Evolutionary conservation across 2,113 vertebrate species (phyloP), one percentile per base, ranked within the genome.

Genomic region (Notechis scutatus): DNA sequence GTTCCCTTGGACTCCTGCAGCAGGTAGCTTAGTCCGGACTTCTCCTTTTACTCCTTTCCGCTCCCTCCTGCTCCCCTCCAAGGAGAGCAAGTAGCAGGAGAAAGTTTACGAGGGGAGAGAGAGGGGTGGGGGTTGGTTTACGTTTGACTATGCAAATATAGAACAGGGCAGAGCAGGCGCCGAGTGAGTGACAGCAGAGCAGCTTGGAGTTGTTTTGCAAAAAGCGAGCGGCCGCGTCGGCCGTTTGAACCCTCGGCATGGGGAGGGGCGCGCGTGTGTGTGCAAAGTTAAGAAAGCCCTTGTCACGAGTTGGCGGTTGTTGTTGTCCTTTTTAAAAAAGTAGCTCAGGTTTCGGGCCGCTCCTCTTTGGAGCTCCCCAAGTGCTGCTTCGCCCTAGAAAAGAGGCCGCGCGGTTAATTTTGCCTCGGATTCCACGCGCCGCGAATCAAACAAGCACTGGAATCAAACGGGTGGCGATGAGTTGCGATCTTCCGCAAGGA

Each of bases 1-100:
- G 94, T 95, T 95, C 94, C 61, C 61, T 69, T 93, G 93, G 94
- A 93, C 92, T 95, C 47, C 34, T 45, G 29, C 2, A 26, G 7
- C 23, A 21, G 57, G 57, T 45, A n/a, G 12, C 7, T 26, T 9
- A 10, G 3, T 1, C 94, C 23, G 59, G 15, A 15, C 7, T 87
- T 29, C 59, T 12, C 3, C 15, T 3, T 85, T 24, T 34, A 94
- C 94, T 95, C 88, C 23, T 92, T 69, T 54, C 87, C 64, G 64
- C 11, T 55, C 57, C 64, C 21, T 39, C 52, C 8, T 29, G 23
- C 69, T n/a, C 74, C 74, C 23, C 0, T 20, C n/a, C 34, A 9
- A 21, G 24, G 39, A 7, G 7, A 57, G 23, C 21, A 90, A 90
- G 55, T 88, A 26, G 50, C 29, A n/a, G 9, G 54, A 50, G 56